phyloP scores from a whole-genome alignment of 2,888 invertebrate species.

The Neocrepidodera transversa region DNA sequence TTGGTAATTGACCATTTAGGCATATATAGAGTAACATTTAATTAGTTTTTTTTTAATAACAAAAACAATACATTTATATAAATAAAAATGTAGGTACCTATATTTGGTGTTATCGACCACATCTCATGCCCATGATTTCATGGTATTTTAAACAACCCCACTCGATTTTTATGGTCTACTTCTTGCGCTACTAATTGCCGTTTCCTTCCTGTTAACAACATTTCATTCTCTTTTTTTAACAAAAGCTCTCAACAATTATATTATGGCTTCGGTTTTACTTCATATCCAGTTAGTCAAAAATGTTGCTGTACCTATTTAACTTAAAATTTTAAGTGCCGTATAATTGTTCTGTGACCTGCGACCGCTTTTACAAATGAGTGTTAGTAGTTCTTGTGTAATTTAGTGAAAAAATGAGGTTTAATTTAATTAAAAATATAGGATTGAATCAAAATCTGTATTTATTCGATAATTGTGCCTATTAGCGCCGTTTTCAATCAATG shows the following conservation, averaged over 20 bases:
- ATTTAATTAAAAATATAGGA: background rate
- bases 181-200: constrained; percentile 60
- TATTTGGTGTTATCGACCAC: too few species aligned
- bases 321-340: background rate
- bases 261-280: constrained; percentile 18
- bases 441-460: too few species aligned
- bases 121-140: too few species aligned
- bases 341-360: background rate
- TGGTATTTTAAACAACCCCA: constrained; percentile 18
- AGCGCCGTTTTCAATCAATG: too few species aligned
- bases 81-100: too few species aligned
- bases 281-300: background rate
- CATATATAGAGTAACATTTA: too few species aligned
- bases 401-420: background rate
- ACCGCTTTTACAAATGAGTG: too few species aligned
- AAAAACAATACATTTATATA: too few species aligned
- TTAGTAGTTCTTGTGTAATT: too few species aligned
- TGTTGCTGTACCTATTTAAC: background rate
- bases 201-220: constrained; percentile 58
- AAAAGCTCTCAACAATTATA: constrained; percentile 20
- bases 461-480: too few species aligned
- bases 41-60: too few species aligned
- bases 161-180: constrained; percentile 38
- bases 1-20: too few species aligned
- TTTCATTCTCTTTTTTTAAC: constrained; percentile 31